phyloP scores from a whole-genome alignment of 1,140 invertebrate species.

The Saccostrea glomerata region DNA sequence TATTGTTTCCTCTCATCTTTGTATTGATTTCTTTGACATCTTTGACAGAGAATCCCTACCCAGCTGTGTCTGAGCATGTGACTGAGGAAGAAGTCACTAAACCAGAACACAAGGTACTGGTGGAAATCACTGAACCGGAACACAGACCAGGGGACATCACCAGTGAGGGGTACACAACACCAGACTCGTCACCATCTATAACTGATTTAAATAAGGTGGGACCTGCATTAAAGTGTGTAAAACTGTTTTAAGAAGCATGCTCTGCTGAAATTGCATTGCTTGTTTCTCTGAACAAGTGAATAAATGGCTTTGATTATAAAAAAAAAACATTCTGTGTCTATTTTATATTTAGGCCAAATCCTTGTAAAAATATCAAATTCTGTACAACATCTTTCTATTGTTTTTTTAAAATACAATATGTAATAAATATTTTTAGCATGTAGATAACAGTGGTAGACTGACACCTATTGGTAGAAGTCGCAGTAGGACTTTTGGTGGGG shows the following conservation, averaged over 20 bases:
- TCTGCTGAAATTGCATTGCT: too few species aligned
- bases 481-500: constrained; percentile 56
- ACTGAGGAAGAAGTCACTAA: constrained; percentile 35
- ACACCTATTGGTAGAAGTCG: constrained; percentile 40
- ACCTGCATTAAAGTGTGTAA: not conserved
- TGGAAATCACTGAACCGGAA: not conserved
- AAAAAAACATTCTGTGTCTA: too few species aligned
- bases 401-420: too few species aligned
- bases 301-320: too few species aligned
- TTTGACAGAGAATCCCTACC: constrained; percentile 54
- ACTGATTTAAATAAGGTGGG: constrained; percentile 1
- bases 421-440: not conserved
- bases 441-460: not conserved
- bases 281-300: too few species aligned
- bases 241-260: too few species aligned
- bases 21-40: too few species aligned
- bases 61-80: constrained; percentile 54
- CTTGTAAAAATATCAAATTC: not conserved
- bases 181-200: constrained; percentile 12
- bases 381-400: not conserved
- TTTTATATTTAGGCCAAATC: too few species aligned
- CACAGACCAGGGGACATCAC: not conserved
- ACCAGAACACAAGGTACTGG: not conserved
- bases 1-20: not conserved
- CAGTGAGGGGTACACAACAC: constrained; percentile 5